These are phyloP conservation scores for Scaptomyza reducta DNA, from an alignment of 2,888 invertebrate genomes.

Conservation along the genomic window DNA sequence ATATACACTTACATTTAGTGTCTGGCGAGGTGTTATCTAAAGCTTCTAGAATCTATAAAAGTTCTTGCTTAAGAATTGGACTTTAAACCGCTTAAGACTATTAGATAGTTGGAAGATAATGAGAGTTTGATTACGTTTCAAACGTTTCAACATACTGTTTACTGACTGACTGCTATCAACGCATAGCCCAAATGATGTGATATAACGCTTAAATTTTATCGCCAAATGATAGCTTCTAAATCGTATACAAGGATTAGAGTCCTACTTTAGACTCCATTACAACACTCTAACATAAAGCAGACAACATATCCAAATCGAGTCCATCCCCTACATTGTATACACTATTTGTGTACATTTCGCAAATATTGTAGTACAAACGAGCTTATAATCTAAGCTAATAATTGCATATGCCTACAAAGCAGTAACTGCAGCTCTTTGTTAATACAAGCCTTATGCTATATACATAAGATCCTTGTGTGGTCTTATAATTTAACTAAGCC, in stretches of 20 bases:
- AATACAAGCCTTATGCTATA: not conserved
- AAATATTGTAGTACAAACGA: not conserved
- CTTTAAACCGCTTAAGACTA: not conserved
- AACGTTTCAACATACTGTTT: too few species aligned
- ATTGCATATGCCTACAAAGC: not conserved
- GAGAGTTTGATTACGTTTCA: not conserved
- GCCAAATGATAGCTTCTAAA: not conserved
- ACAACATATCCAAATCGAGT: not conserved
- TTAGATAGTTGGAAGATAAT: not conserved
- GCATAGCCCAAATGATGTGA: not conserved
- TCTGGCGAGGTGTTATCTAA: constrained; percentile 17
- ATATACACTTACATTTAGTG: constrained; percentile 7
- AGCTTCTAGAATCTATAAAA: constrained; percentile 1
- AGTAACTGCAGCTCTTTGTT: not conserved
- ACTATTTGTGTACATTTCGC: not conserved
- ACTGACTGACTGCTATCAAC: not conserved
- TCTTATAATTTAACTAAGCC: not conserved
- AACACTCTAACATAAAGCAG: not conserved
- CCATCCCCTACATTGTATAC: not conserved
- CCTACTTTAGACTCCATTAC: too few species aligned
- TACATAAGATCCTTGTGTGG: not conserved
- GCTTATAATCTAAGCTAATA: not conserved
- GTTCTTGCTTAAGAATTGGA: not conserved
- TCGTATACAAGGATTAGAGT: too few species aligned
- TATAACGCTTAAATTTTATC: not conserved